Conservation (phyloP, 2,113 vertebrate genomes). For the Progne subis region DNA sequence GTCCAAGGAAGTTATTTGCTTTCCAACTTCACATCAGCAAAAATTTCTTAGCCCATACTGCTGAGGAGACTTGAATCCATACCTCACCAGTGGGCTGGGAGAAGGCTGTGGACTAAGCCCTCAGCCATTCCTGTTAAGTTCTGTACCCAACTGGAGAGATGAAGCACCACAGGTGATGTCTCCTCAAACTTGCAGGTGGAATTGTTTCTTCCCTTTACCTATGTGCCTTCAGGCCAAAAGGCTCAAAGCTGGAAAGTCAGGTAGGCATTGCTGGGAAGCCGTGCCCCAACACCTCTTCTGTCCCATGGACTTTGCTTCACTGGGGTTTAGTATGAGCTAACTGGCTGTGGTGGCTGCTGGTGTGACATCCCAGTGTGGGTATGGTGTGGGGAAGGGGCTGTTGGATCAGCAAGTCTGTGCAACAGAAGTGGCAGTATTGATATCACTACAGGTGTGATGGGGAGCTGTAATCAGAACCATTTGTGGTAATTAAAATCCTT, state of each 20-base stretch:
- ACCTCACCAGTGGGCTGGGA: not conserved
- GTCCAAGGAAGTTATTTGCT: not conserved
- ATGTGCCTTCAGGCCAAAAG: not conserved
- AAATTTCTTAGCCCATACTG: not conserved
- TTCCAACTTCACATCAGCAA: not conserved
- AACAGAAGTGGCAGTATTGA: not conserved
- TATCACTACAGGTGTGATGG: not conserved
- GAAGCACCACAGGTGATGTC: not conserved
- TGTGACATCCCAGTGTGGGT: not conserved
- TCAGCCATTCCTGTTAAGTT: not conserved
- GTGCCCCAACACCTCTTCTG: accelerated
- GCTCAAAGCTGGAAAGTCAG: not conserved
- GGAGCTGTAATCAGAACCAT: not conserved
- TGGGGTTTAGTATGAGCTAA: not conserved
- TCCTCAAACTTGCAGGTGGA: not conserved
- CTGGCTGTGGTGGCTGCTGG: not conserved
- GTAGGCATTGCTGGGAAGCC: not conserved
- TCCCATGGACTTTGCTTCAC: not conserved
- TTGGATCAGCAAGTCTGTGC: not conserved
- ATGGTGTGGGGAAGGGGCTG: not conserved
- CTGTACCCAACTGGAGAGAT: not conserved
- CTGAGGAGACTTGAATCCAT: not conserved
- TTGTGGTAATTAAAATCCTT: not conserved
- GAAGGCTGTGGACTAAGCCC: not conserved
- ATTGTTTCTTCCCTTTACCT: not conserved